Evolutionary conservation across 64 coral and sea anemone species (phyloP).

Genomic region (Trachythela sp.): DNA sequence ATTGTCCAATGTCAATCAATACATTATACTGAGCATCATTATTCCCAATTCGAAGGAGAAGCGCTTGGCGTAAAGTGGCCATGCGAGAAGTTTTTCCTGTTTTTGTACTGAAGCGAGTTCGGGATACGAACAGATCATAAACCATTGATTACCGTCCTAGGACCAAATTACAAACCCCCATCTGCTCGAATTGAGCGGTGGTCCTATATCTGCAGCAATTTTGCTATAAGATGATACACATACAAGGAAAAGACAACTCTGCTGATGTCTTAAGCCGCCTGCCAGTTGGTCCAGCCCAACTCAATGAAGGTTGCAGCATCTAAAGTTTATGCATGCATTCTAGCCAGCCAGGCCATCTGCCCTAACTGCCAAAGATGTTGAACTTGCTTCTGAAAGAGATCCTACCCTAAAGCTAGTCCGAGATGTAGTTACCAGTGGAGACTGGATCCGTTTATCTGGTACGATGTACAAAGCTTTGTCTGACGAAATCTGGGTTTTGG

Average conservation of each 20-base stretch:
- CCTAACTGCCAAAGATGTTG: conserved; percentile 36
- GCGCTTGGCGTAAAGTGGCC: conserved; percentile 33
- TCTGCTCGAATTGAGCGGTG: conserved; percentile 39
- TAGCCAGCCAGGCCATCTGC: conserved; percentile 8
- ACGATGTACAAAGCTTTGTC: conserved; percentile 42
- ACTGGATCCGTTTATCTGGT: conserved; percentile 33
- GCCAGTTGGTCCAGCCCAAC: conserved; percentile 13
- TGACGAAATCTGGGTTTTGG: conserved; percentile 55
- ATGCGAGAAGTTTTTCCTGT: conserved; percentile 43
- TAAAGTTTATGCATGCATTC: conserved; percentile 25
- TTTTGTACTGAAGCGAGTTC: conserved; percentile 31
- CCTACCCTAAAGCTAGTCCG: conserved; percentile 32
- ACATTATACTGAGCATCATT: conserved; percentile 4
- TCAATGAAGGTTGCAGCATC: neutral
- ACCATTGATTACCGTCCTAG: neutral
- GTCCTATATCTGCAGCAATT: conserved; percentile 37
- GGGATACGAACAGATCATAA: conserved; percentile 38
- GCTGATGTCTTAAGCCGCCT: conserved; percentile 40
- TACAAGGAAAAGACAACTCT: conserved; percentile 14
- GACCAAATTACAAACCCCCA: conserved; percentile 28
- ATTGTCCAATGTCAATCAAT: too few relatives aligned
- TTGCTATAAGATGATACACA: conserved; percentile 8
- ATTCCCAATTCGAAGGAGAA: conserved; percentile 56
- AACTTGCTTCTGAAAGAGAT: conserved; percentile 25
- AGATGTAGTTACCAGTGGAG: conserved; percentile 35